Conservation (phyloP, 2,113 vertebrate genomes). For the Melanocharis versteri region DNA sequence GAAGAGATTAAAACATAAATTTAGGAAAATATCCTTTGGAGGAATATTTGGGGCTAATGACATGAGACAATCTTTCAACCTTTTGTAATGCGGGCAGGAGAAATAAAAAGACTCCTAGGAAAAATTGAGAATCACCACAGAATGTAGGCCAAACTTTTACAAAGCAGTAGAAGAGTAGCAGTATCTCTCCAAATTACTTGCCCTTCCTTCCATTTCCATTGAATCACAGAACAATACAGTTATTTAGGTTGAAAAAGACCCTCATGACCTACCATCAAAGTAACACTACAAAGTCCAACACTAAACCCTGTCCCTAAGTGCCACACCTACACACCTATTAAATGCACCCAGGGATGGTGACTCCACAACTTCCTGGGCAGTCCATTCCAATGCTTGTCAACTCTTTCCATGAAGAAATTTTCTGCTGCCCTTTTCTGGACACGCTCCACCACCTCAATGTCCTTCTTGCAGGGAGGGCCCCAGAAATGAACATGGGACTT, state of each 20-base stretch:
- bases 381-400: background rate
- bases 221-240: background rate
- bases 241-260: background rate
- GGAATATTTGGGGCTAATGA: background rate
- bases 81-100: background rate
- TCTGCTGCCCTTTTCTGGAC: background rate
- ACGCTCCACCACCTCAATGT: background rate
- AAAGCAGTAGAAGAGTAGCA: background rate
- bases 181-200: background rate
- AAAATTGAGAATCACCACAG: background rate
- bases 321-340: background rate
- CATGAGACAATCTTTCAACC: background rate
- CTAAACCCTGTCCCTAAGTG: background rate
- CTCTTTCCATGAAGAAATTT: background rate
- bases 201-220: background rate
- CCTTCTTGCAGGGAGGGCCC: background rate
- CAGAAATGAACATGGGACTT: background rate
- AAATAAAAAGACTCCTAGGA: background rate
- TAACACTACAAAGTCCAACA: background rate
- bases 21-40: background rate
- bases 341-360: background rate
- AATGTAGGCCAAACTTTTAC: background rate
- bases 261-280: background rate
- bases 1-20: background rate
- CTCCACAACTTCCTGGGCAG: background rate